These are phyloP conservation scores for Saiga tatarica DNA, from an alignment of 2,113 vertebrate genomes.

Conservation along the genomic window DNA sequence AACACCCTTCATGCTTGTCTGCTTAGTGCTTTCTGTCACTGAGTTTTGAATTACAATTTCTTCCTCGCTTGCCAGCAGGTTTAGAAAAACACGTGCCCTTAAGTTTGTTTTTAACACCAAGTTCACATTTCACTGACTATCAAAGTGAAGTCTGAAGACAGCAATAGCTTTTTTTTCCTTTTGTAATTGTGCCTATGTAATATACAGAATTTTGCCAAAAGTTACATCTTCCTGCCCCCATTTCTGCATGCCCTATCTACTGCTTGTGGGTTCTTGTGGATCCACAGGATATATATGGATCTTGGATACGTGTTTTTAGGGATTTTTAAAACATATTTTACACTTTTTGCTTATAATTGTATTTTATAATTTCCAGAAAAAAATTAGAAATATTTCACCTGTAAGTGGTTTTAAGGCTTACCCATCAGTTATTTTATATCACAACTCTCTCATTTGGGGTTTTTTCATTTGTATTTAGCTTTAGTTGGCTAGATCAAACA, in stretches of 20 bases:
- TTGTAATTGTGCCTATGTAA: not conserved
- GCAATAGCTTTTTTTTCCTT: not conserved
- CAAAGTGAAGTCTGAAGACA: not conserved
- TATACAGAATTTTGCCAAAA: not conserved
- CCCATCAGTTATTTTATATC: not conserved
- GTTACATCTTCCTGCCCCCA: not conserved
- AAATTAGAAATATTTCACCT: not conserved
- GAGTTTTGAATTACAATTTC: not conserved
- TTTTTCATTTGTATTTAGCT: not conserved
- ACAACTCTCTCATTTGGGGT: not conserved
- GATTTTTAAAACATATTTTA: not conserved
- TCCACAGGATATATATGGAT: not conserved
- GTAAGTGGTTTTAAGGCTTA: not conserved
- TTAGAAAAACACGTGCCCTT: not conserved
- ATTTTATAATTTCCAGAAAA: not conserved
- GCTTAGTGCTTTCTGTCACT: not conserved
- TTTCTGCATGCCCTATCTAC: not conserved
- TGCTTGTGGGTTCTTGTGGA: not conserved
- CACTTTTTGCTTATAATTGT: not conserved
- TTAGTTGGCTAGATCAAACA: not conserved
- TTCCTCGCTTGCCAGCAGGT: not conserved
- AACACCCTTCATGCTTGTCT: not conserved
- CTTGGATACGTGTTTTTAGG: not conserved
- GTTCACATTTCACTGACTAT: not conserved
- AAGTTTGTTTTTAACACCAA: not conserved